phyloP scores from a whole-genome alignment of 2,113 vertebrate species.

The Spea bombifrons region DNA sequence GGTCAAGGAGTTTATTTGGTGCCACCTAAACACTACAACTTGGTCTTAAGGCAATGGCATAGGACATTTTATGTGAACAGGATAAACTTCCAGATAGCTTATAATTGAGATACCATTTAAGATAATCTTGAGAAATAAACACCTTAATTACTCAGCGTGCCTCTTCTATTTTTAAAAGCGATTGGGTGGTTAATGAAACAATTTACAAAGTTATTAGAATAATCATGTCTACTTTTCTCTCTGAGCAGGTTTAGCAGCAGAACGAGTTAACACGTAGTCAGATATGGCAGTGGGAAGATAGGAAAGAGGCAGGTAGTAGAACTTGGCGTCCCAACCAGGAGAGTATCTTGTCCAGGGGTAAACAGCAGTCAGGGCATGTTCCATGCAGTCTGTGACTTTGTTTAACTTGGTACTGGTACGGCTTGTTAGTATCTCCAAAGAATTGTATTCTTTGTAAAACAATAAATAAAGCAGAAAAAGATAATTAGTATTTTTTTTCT shows the following conservation, averaged over 20 bases:
- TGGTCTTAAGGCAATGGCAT: no score
- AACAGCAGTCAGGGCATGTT: conserved; percentile 68
- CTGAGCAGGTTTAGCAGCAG: background rate
- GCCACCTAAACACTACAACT: no score
- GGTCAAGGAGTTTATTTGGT: no score
- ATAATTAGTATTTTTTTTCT: no score
- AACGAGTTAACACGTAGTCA: conserved; percentile 53
- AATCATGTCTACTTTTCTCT: background rate
- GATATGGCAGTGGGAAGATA: conserved; percentile 70
- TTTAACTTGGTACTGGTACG: conserved; percentile 56
- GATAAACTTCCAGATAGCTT: no score
- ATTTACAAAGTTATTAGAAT: no score
- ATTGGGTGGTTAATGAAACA: no score
- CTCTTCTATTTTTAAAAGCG: no score
- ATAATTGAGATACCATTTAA: no score
- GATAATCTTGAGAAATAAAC: no score
- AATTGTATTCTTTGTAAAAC: background rate
- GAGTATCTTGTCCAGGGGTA: conserved; percentile 68
- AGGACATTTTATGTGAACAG: no score
- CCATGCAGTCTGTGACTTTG: conserved; percentile 71
- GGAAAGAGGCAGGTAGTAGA: conserved; percentile 65
- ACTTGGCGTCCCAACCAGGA: conserved; percentile 65
- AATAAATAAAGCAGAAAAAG: background rate
- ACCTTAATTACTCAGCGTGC: no score
- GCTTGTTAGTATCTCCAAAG: background rate